A percentile compares a stretch with the other conserved stretches of the same genome.
These are phyloP conservation scores for Halisarca cf. caerulea DNA, from an alignment of 37 sponge, comb jelly and placozoan species.

Conservation along the genomic window DNA sequence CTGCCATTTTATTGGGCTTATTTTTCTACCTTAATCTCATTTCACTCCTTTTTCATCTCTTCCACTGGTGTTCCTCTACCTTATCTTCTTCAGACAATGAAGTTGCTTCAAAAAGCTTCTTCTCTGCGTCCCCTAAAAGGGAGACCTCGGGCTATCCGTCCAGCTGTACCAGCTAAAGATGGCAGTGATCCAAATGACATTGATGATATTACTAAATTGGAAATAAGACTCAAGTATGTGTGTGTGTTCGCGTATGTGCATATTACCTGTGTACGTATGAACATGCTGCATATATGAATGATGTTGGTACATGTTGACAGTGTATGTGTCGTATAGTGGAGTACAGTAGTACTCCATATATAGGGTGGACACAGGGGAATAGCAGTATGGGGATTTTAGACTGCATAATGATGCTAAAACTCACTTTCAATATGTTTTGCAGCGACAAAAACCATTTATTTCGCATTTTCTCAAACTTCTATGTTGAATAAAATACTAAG, in stretches of 20 bases:
- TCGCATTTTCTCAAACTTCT: too few relatives aligned
- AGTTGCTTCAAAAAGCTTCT: constrained; percentile 31
- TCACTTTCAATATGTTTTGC: too few relatives aligned
- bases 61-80: not conserved
- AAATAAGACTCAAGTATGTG: constrained; percentile 20
- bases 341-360: too few relatives aligned
- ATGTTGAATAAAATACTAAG: too few relatives aligned
- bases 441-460: too few relatives aligned
- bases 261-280: not conserved
- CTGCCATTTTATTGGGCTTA: too few relatives aligned
- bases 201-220: constrained; percentile 59
- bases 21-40: not conserved
- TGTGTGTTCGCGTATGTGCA: constrained; percentile 1
- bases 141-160: not conserved
- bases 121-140: not conserved
- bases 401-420: too few relatives aligned
- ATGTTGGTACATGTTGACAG: too few relatives aligned
- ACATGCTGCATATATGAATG: too few relatives aligned
- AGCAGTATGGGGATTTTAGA: too few relatives aligned
- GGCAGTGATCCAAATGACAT: constrained; percentile 12
- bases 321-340: too few relatives aligned
- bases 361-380: too few relatives aligned
- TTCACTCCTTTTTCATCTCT: not conserved
- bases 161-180: not conserved
- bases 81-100: constrained; percentile 54